Evolutionary conservation across 2,797 vertebrate species (phyloP).

Genomic region (Protonibea diacanthus): DNA sequence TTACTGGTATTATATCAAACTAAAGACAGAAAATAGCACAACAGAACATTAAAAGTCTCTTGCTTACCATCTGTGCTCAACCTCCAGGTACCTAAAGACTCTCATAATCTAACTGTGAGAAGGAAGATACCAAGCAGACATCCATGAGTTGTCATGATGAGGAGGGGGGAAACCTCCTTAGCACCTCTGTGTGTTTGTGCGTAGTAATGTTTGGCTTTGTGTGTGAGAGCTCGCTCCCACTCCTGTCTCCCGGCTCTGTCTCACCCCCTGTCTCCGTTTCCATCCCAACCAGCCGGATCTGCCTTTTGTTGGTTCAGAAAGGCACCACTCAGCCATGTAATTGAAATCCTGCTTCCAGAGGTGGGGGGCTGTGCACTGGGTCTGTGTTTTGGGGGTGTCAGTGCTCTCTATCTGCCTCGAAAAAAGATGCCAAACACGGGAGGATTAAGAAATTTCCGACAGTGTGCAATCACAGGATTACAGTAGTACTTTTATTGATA

Average conservation of each 20-base stretch:
- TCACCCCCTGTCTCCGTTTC: conserved; percentile 69
- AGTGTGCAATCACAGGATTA: conserved; percentile 11
- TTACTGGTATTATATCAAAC: background rate
- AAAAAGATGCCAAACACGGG: conserved; percentile 23
- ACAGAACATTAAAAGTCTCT: conserved; percentile 14
- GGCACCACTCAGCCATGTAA: conserved; percentile 82
- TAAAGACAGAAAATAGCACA: conserved; percentile 6
- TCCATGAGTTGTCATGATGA: conserved; percentile 19
- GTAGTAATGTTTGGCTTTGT: conserved; percentile 63
- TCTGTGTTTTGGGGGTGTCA: conserved; percentile 42
- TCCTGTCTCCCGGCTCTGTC: conserved; percentile 22
- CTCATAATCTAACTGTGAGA: conserved; percentile 14
- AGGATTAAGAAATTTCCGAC: conserved; percentile 1
- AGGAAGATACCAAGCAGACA: conserved; percentile 14
- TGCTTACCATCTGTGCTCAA: conserved; percentile 62
- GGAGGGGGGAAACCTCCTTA: conserved; percentile 37
- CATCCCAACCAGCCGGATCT: conserved; percentile 88
- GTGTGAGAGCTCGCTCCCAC: conserved; percentile 46
- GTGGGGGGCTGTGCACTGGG: conserved; percentile 39
- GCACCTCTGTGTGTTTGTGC: conserved; percentile 43
- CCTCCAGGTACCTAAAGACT: conserved; percentile 19
- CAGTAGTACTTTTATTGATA: conserved; percentile 42
- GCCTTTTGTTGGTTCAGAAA: conserved; percentile 82
- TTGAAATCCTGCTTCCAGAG: conserved; percentile 81
- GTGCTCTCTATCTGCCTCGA: background rate